Evolutionary conservation across 2,888 invertebrate species (phyloP), one percentile per base, ranked within the genome.

Genomic region (Cosmia pyralina): DNA sequence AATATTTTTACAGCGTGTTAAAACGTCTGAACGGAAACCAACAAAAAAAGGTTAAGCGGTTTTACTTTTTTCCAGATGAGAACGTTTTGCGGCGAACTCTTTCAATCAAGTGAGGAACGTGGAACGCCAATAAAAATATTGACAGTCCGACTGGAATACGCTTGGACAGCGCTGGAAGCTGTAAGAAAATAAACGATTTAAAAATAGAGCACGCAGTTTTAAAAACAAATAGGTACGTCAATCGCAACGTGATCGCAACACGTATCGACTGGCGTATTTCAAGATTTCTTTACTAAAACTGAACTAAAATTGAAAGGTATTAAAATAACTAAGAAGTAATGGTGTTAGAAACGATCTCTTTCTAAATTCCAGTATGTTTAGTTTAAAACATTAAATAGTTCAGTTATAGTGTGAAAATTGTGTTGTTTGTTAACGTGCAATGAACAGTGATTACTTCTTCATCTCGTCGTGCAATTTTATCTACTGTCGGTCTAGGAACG

Each of bases 401-500:
- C n/a, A 11, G 22, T 60, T 66, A 69, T 34, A 75, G 67, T 74
- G 50, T 22, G 28, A 63, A 58, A 57, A 34, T 66, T 68, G n/a
- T 76, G 44, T 70, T 44, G 48, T 62, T 76, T 75, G 66, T 28
- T 68, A 63, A 69, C 75, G 81, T 88, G 88, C 79, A 81, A 92
- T 90, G 92, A 88, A 88, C 86, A 69, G 75, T 88, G 86, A 79
- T 17, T 41, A 11, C 22, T 75, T 85, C n/a, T 8, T 81, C 44
- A 44, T 79, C 28, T 44, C 81, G 15, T 75, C 85, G 60, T 91
- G 86, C 76, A 90, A 94, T 88, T 92, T 81, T 79, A 53, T 93
- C 19, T 95, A 93, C 69, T 79, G 89, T 46, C 87, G 88, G 50
- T 82, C 89, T 48, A 92, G 95, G 75, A 96, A 96, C 89, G 81